Evolutionary conservation across 2,113 vertebrate species (phyloP), one percentile per base, ranked within the genome.

Genomic region (Symphodus melops): DNA sequence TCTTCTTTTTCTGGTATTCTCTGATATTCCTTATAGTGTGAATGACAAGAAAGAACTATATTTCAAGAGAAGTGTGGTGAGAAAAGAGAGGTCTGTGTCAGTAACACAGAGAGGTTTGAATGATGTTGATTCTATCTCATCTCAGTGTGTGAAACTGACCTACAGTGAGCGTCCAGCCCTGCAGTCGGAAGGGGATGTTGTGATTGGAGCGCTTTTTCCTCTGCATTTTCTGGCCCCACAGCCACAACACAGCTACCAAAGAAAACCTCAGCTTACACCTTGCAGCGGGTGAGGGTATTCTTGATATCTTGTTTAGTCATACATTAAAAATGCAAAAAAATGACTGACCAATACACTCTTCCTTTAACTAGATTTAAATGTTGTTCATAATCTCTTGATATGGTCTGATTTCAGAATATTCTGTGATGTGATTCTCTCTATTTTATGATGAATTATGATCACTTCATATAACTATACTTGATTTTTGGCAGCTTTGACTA

Each of bases 161-260:
- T 68, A 88, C 41, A 81, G 75, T 51, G 67, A 88, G 51, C 67
- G 66, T 20, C 54, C 83, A n/a, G 81, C 78, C 19, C 66, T 94
- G 42, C 63, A 89, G 51, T 62, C 46, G 2, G 78, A 81, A 16
- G 93, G 93, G 1, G 88, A 94, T 73, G 55, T 94, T 80, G 69
- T 92, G 16, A 91, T 95, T 42, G 94, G 93, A 58, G 94, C 92
- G 0, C 49, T 94, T 49, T 95, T 95, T 21, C 94, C 93, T 33
- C 41, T 95, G 58, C 93, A 95, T 84, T 90, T 87, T 59, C 48
- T 84, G 5, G 82, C 83, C 1, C 41, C 83, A 14, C 52, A 85
- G 33, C 81, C 63, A 28, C 57, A 88, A 12, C 56, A 85, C 65
- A 84, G 21, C 57, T 95, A 89, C 71, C 65, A 53, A 13, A 84